phyloP scores from a whole-genome alignment of 2,888 invertebrate genomes.

The Sinotaia quadrata region DNA sequence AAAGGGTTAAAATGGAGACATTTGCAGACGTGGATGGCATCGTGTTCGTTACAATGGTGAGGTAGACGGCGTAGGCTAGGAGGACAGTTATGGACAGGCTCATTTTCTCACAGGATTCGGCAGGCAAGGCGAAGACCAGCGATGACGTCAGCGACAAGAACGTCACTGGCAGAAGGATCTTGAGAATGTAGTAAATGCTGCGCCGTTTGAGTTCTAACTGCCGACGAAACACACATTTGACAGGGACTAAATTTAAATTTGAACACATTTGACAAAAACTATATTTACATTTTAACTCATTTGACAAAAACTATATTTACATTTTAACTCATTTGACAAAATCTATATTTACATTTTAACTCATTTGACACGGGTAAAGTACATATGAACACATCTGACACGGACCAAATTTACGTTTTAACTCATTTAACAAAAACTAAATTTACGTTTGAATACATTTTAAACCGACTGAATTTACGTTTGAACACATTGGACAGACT shows the following conservation, averaged over 20 bases:
- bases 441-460: too few relatives aligned
- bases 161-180: slow-evolving; percentile 41
- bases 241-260: neutral
- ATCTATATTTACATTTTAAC: too few relatives aligned
- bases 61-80: slow-evolving; percentile 44
- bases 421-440: too few relatives aligned
- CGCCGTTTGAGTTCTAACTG: slow-evolving; percentile 31
- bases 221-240: too few relatives aligned
- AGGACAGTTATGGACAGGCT: slow-evolving; percentile 44
- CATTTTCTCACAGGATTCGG: slow-evolving; percentile 44
- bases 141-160: slow-evolving; percentile 41
- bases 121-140: slow-evolving; percentile 42
- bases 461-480: too few relatives aligned
- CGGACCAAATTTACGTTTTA: too few relatives aligned
- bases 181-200: slow-evolving; percentile 35
- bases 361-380: too few relatives aligned
- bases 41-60: slow-evolving; percentile 41
- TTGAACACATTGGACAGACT: too few relatives aligned
- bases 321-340: too few relatives aligned
- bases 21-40: slow-evolving; percentile 43
- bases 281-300: too few relatives aligned
- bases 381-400: too few relatives aligned
- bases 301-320: too few relatives aligned
- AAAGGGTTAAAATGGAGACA: slow-evolving; percentile 9
- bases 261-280: neutral